Evolutionary conservation across 2,888 invertebrate species (phyloP), one percentile per base, ranked within the genome.

Genomic region (Sminthurides aquaticus): DNA sequence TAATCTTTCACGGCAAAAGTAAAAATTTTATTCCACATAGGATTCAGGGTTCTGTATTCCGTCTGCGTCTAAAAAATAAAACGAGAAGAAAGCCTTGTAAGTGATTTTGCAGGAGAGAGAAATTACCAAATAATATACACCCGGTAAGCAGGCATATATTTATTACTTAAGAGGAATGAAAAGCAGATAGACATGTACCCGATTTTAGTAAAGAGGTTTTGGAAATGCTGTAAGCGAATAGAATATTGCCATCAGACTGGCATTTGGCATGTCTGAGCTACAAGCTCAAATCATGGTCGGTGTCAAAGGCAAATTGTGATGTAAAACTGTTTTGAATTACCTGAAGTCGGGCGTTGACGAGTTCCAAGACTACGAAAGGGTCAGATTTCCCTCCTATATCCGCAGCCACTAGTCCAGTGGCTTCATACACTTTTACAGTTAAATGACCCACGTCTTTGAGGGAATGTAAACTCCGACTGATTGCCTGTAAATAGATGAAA

Each of bases 21-120:
- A 78, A 98, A 99, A 73, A 97, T 91, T 80, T 98, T 98, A 82
- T 96, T 94, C 99, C 99, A 99, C 72, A 88, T 92, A 0, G 99
- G 99, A 62, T 89, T 84, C 25, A 99, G 81, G 0, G 98, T 99
- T 79, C 98, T 97, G 79, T 99, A 99, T 79, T 98, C 97, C 0
- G 99, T 99, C 79, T 98, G 96, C 0, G 99, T 99, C 79, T 98
- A 97, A 15, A 61, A 5, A n/a, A 61, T 8, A 26, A 52, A 1
- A 3, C 48, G 27, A 27, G 24, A 22, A 43, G 43, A 59, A 43
- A 8, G n/a, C 20, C 52, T 52, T 52, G 15, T 34, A 15, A 5
- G 15, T 34, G 43, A 34, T 34, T 5, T 34, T 34, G 15, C n/a
- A n/a, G n/a, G n/a, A n/a, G n/a, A n/a, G n/a, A n/a, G n/a, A n/a